phyloP scores from a whole-genome alignment of 2,888 invertebrate genomes.

The Acleris literana region DNA sequence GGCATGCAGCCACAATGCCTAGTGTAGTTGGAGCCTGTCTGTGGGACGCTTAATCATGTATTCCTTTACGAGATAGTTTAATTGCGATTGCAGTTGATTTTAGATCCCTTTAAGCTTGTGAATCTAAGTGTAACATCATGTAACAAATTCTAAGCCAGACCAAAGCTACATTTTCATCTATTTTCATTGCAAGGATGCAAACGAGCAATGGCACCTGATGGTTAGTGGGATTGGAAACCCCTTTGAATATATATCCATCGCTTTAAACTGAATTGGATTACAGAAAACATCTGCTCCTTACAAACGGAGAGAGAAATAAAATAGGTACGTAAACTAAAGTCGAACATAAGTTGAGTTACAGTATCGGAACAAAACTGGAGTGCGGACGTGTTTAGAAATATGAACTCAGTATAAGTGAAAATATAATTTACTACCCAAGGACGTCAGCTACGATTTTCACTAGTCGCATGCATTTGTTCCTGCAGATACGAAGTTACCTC shows the following conservation, averaged over 20 bases:
- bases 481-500: too few species aligned
- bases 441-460: background rate
- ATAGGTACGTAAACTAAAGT: conserved; percentile 3
- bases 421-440: background rate
- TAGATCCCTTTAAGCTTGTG: background rate
- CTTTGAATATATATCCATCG: too few species aligned
- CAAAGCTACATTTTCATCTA: too few species aligned
- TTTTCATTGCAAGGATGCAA: background rate
- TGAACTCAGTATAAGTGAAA: conserved; percentile 7
- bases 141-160: too few species aligned
- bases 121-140: too few species aligned
- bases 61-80: background rate
- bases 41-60: background rate
- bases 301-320: conserved; percentile 4
- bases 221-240: too few species aligned
- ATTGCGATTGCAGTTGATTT: background rate
- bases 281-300: conserved; percentile 27
- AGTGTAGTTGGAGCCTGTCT: background rate
- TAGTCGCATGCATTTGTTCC: too few species aligned
- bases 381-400: conserved; percentile 12
- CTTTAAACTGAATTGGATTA: conserved; percentile 4
- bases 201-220: background rate
- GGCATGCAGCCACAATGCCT: conserved; percentile 7
- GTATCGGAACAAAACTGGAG: conserved; percentile 4
- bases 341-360: conserved; percentile 8